Percentiles rank a stretch among this genome's conserved stretches.
phyloP scores from a whole-genome alignment of 1,140 invertebrate species.

The Littorina saxatilis region DNA sequence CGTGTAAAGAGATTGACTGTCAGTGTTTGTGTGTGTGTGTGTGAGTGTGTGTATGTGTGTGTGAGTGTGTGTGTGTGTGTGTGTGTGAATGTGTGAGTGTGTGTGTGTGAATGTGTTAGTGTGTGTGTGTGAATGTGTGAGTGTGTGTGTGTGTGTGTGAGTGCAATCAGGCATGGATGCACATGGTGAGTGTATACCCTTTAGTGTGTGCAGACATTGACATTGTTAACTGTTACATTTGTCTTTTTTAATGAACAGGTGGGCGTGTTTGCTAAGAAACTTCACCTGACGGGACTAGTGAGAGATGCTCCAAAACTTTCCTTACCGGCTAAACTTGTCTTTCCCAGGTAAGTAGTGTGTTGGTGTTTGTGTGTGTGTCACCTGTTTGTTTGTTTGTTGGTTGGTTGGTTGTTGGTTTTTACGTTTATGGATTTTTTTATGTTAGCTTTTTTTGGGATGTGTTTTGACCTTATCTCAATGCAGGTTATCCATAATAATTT shows the following conservation, averaged over 20 bases:
- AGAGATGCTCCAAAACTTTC: constrained; percentile 95
- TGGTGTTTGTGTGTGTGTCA: too few species aligned
- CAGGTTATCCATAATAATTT: too few species aligned
- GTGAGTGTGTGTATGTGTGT: background rate
- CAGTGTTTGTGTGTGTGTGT: too few species aligned
- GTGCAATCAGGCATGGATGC: too few species aligned
- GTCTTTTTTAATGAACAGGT: too few species aligned
- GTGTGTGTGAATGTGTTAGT: background rate
- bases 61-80: background rate
- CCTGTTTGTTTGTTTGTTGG: too few species aligned
- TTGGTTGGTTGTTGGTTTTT: too few species aligned
- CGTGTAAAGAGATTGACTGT: too few species aligned
- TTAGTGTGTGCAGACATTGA: too few species aligned
- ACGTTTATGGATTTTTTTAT: background rate
- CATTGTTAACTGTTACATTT: too few species aligned
- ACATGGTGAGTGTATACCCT: too few species aligned
- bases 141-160: background rate
- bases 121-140: background rate
- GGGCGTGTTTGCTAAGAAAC: constrained; percentile 92
- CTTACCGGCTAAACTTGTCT: constrained; percentile 96
- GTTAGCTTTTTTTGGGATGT: background rate
- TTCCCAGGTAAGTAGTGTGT: constrained; percentile 84
- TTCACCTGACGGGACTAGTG: constrained; percentile 91
- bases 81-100: background rate
- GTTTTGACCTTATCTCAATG: too few species aligned